phyloP scores from a whole-genome alignment of 2,113 vertebrate species.

The Eira barbara region DNA sequence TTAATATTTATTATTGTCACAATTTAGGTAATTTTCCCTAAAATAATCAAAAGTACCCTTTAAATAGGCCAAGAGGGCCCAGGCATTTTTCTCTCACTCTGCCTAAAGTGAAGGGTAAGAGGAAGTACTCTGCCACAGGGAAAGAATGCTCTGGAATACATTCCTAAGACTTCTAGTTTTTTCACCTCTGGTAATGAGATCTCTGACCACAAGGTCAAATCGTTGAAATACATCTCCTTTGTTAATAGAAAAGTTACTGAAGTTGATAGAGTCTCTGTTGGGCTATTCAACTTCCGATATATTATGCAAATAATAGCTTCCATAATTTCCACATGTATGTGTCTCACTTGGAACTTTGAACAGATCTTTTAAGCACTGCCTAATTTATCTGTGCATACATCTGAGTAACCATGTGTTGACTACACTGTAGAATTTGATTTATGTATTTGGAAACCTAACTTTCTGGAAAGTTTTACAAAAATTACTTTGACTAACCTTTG shows the following conservation, averaged over 20 bases:
- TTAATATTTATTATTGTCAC: not conserved
- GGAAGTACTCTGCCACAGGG: not conserved
- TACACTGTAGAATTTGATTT: not conserved
- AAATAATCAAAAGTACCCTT: not conserved
- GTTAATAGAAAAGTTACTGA: not conserved
- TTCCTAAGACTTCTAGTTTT: not conserved
- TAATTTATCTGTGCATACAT: not conserved
- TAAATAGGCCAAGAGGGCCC: not conserved
- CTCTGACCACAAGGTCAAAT: slow-evolving; percentile 11
- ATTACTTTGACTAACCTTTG: not conserved
- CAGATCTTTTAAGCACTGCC: not conserved
- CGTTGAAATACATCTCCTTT: not conserved
- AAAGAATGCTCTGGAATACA: not conserved
- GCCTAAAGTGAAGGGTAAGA: not conserved
- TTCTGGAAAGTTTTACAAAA: not conserved
- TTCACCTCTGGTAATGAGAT: not conserved
- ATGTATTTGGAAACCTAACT: not conserved
- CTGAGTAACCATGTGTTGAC: not conserved
- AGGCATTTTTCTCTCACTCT: not conserved
- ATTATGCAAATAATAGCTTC: not conserved
- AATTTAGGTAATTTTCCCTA: slow-evolving; percentile 1
- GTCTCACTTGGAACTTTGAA: not conserved
- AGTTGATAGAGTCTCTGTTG: not conserved
- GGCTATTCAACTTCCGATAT: not conserved
- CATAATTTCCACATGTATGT: not conserved